These are phyloP conservation scores for Parochlus steinenii DNA, from an alignment of 2,888 invertebrate genomes.

Conservation along the genomic window DNA sequence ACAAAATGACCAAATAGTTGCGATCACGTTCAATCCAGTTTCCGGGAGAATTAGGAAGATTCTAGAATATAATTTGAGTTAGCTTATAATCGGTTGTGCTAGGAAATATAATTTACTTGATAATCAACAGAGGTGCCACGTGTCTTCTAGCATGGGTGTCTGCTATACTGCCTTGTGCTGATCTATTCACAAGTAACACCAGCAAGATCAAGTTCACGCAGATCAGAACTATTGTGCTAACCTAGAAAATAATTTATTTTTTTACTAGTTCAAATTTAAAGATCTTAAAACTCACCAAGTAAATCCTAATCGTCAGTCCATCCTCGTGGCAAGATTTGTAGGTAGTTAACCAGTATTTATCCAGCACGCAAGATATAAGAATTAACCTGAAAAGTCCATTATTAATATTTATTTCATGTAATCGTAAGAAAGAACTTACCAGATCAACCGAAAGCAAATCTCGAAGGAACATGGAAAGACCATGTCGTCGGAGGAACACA, in stretches of 20 bases:
- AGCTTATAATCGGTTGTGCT: conserved; percentile 9
- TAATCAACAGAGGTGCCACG: conserved; percentile 52
- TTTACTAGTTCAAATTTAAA: no score
- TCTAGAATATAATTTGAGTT: conserved; percentile 30
- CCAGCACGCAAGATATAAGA: conserved; percentile 44
- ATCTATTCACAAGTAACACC: conserved; percentile 48
- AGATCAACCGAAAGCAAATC: conserved; percentile 50
- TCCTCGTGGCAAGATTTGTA: conserved; percentile 50
- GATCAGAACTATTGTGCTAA: conserved; percentile 45
- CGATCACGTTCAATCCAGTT: conserved; percentile 59
- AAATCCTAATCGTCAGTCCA: conserved; percentile 50
- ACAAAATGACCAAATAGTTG: conserved; percentile 68
- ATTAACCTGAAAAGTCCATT: conserved; percentile 38
- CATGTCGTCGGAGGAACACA: conserved; percentile 81
- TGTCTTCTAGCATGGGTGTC: conserved; percentile 50
- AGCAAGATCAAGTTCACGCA: conserved; percentile 44
- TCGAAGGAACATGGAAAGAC: conserved; percentile 75
- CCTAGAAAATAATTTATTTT: no score
- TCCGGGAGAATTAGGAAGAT: conserved; percentile 61
- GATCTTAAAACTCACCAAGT: conserved; percentile 62
- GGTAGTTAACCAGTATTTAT: conserved; percentile 46
- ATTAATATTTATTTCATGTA: conserved; percentile 3
- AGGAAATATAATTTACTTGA: conserved; percentile 38
- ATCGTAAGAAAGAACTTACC: conserved; percentile 33
- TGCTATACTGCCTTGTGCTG: conserved; percentile 62